Conservation (phyloP, 2,888 invertebrate species). For the Apamea monoglypha region DNA sequence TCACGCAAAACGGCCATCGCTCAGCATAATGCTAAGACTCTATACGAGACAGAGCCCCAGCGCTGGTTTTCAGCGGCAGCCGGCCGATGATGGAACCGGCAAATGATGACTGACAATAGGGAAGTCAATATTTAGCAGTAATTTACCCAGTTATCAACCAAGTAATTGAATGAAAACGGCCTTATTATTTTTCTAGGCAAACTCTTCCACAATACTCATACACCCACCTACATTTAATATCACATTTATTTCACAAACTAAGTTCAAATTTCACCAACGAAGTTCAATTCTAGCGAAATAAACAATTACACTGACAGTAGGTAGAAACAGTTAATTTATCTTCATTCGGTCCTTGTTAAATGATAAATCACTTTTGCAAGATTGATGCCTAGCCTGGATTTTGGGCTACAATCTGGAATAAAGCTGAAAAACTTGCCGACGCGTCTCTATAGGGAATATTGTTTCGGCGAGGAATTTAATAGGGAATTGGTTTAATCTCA, state of each 20-base stretch:
- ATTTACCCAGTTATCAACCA: not conserved
- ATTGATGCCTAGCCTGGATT: constrained; percentile 61
- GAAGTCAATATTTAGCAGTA: not conserved
- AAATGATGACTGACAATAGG: too few species aligned
- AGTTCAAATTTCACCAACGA: constrained; percentile 10
- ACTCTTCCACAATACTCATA: not conserved
- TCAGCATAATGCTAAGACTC: too few species aligned
- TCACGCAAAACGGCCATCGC: too few species aligned
- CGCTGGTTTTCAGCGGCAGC: too few species aligned
- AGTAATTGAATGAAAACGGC: not conserved
- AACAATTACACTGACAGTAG: constrained; percentile 48
- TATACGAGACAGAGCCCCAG: too few species aligned
- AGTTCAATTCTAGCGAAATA: constrained; percentile 36
- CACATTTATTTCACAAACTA: constrained; percentile 1
- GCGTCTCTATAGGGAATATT: constrained; percentile 35
- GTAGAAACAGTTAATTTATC: constrained; percentile 56
- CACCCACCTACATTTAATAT: not conserved
- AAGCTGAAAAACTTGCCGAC: constrained; percentile 47
- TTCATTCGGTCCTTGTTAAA: constrained; percentile 50
- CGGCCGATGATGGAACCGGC: too few species aligned
- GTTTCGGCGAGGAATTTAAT: constrained; percentile 32
- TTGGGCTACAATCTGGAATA: constrained; percentile 43
- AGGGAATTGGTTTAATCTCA: constrained; percentile 39
- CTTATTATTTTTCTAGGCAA: not conserved
- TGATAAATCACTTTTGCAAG: constrained; percentile 66